Evolutionary conservation across 1,140 invertebrate genomes (phyloP), one percentile per base, ranked within the genome.

Genomic region (Papilio polyxenes): DNA sequence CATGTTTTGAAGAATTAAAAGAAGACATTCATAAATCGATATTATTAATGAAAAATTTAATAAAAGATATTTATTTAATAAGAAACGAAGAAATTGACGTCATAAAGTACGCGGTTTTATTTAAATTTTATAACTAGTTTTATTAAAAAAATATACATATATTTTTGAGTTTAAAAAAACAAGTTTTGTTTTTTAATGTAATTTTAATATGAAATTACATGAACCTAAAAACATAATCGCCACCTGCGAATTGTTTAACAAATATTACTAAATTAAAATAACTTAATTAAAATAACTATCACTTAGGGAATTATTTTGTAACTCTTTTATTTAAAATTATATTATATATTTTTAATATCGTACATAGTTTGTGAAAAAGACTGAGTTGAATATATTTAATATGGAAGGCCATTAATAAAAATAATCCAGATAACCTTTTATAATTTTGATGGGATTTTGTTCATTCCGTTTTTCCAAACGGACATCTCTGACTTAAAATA

Each of bases 11-110:
- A 0, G 62, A 31, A 65, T n/a, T 59, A 15, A 59, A 62, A 62
- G 6, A 62, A 62, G n/a, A 62, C 56, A 3, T 62, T 62, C 56
- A 62, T 62, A 62, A 62, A 62, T 62, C 59, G n/a, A 62, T 62
- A 10, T 23, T 62, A 10, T 62, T 62, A 65, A 65, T 31, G 31
- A 65, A 13, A 13, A 10, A 13, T 31, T 59, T 59, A 17, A n/a
- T 56, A 56, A 56, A n/a, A 9, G 20, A 59, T 59, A 17, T 23
- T 37, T 65, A 11, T 31, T 65, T 65, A 65, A 65, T 65, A 20
- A 65, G 23, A 31, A 65, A 65, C 62, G 20, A 59, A 20, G 56
- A 59, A 65, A 23, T n/a, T 65, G 62, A 65, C 10, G 62, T 31
- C 23, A n/a, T 31, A 11, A 11, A 8, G 51, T 15, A 31, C 20